These are phyloP conservation scores for Porites cylindrica DNA, from an alignment of 92 coral and sea anemone species.

Conservation along the genomic window DNA sequence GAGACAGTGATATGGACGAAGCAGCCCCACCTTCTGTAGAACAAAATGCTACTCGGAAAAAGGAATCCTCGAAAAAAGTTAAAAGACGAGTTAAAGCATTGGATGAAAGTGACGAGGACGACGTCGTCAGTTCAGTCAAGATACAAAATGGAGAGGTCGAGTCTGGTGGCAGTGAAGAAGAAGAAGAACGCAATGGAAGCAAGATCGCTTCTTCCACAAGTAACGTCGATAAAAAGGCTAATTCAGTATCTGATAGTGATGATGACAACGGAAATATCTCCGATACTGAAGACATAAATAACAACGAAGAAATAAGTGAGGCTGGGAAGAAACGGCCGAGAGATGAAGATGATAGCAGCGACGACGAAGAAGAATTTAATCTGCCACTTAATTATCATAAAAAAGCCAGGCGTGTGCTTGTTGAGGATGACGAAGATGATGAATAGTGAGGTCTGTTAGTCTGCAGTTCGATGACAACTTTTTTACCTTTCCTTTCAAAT, in stretches of 20 bases:
- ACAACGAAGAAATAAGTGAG: constrained; percentile 5
- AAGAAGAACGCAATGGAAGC: not conserved
- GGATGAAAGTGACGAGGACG: constrained; percentile 81
- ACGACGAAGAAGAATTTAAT: constrained; percentile 58
- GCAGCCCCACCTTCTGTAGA: constrained; percentile 18
- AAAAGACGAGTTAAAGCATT: constrained; percentile 73
- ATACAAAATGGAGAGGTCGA: not conserved
- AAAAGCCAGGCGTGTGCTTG: constrained; percentile 64
- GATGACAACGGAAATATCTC: constrained; percentile 33
- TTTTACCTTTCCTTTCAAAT: too few relatives aligned
- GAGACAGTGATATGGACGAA: not conserved
- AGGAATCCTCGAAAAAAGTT: constrained; percentile 23
- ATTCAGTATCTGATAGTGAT: constrained; percentile 16
- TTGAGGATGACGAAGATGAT: constrained; percentile 69
- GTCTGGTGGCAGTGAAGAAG: constrained; percentile 22
- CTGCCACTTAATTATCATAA: constrained; percentile 68
- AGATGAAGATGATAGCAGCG: constrained; percentile 52
- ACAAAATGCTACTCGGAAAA: not conserved
- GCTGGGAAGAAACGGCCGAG: constrained; percentile 66
- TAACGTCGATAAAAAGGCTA: not conserved
- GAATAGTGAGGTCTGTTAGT: not conserved
- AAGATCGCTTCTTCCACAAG: not conserved
- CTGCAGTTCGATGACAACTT: too few relatives aligned
- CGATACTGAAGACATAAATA: constrained; percentile 19
- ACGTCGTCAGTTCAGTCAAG: not conserved